Evolutionary conservation across 2,797 vertebrate species (phyloP).

Genomic region (Lepilemur ruficaudatus): DNA sequence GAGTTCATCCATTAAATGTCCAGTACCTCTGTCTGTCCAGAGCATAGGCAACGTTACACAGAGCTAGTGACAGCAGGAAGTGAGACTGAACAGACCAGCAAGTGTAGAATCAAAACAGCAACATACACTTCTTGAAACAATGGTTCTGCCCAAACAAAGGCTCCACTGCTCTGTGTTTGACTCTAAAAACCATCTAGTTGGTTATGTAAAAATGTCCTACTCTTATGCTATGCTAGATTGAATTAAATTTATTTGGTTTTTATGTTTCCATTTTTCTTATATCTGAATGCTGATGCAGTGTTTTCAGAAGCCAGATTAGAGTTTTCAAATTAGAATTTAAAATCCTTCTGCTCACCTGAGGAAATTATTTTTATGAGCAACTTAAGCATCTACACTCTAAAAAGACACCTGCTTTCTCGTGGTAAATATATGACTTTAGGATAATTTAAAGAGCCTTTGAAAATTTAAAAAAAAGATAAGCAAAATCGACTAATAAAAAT

Average conservation of each 20-base stretch:
- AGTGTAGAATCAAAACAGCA: not conserved
- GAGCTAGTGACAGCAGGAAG: not conserved
- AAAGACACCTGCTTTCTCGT: constrained; percentile 61
- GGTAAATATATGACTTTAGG: constrained; percentile 65
- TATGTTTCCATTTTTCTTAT: constrained; percentile 55
- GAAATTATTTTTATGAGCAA: constrained; percentile 68
- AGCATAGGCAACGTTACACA: not conserved
- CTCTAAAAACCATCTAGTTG: not conserved
- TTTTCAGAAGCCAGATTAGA: constrained; percentile 56
- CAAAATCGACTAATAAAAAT: constrained; percentile 72
- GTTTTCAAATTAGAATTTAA: constrained; percentile 67
- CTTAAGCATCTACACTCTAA: constrained; percentile 57
- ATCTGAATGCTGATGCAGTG: constrained; percentile 33
- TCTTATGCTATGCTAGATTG: not conserved
- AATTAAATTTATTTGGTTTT: constrained; percentile 51
- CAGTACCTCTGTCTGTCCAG: not conserved
- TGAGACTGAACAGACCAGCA: not conserved
- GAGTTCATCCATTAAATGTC: not conserved
- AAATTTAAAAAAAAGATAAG: constrained; percentile 56
- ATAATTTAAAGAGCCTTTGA: constrained; percentile 62
- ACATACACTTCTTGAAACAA: not conserved
- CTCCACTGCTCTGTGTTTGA: not conserved
- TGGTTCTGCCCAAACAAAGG: not conserved
- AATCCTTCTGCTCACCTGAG: constrained; percentile 45
- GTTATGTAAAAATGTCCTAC: not conserved